These are phyloP conservation scores for Aphidoletes aphidimyza DNA, from an alignment of 2,888 invertebrate genomes.

Conservation along the genomic window DNA sequence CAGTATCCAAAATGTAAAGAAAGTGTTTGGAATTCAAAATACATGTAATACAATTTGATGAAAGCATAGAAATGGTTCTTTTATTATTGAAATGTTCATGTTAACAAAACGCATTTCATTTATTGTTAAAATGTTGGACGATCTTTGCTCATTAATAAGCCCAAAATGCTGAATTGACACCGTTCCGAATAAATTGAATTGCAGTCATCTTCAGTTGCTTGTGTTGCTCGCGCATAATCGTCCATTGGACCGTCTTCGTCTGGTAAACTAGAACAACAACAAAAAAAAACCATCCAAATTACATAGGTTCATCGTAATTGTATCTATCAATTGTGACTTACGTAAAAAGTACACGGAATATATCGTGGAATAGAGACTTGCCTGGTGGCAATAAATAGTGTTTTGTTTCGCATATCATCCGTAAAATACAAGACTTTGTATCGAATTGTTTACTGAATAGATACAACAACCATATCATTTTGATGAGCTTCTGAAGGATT, in stretches of 20 bases:
- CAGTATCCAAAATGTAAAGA: constrained; percentile 67
- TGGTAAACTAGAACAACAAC: constrained; percentile 61
- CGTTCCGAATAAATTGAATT: constrained; percentile 59
- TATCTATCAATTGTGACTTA: constrained; percentile 62
- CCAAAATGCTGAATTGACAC: constrained; percentile 62
- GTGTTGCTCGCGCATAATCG: constrained; percentile 62
- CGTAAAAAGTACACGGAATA: constrained; percentile 74
- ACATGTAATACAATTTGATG: constrained; percentile 16
- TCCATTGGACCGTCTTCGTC: constrained; percentile 62
- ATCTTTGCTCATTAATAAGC: constrained; percentile 60
- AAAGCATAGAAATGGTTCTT: background rate
- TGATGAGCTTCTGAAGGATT: constrained; percentile 19
- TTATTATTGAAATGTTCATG: background rate
- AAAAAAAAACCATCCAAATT: background rate
- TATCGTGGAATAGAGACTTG: constrained; percentile 74
- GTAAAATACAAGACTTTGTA: constrained; percentile 69
- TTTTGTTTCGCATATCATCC: constrained; percentile 76
- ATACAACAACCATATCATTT: background rate
- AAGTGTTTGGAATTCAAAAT: constrained; percentile 59
- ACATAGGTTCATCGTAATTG: background rate
- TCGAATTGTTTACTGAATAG: constrained; percentile 51
- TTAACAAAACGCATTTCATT: no score
- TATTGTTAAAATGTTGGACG: constrained; percentile 6
- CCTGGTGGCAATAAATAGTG: constrained; percentile 70
- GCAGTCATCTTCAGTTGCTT: constrained; percentile 60